These are phyloP conservation scores for Chaetodon auriga DNA, from an alignment of 2,113 vertebrate species.

Conservation along the genomic window DNA sequence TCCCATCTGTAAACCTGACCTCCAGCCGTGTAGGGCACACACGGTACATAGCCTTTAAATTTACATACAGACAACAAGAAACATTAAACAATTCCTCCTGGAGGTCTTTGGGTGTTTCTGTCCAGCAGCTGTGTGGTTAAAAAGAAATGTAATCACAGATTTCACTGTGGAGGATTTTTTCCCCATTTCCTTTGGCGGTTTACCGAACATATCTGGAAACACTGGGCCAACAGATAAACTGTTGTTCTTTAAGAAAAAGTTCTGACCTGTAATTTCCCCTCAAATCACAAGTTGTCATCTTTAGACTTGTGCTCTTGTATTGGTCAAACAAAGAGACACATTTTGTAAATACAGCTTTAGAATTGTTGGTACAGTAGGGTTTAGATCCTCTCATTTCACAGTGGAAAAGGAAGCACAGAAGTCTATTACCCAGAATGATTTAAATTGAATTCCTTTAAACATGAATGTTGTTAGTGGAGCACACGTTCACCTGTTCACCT, in stretches of 20 bases:
- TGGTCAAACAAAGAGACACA: background rate
- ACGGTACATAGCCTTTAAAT: background rate
- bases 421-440: background rate
- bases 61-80: background rate
- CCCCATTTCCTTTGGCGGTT: background rate
- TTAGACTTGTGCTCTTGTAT: background rate
- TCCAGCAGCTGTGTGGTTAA: background rate
- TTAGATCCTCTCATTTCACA: background rate
- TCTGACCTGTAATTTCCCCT: background rate
- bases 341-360: background rate
- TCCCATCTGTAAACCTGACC: background rate
- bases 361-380: background rate
- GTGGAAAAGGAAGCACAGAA: background rate
- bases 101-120: background rate
- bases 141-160: background rate
- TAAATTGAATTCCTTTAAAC: background rate
- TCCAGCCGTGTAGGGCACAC: background rate
- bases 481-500: background rate
- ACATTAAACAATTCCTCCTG: background rate
- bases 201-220: background rate
- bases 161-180: slow-evolving; percentile 1
- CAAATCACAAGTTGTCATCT: background rate
- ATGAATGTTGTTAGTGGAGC: background rate
- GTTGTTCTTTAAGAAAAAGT: background rate
- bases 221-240: too few species aligned